Evolutionary conservation across 2,888 invertebrate genomes (phyloP), one percentile per base, ranked within the genome.

Genomic region (Frankliniella fusca): DNA sequence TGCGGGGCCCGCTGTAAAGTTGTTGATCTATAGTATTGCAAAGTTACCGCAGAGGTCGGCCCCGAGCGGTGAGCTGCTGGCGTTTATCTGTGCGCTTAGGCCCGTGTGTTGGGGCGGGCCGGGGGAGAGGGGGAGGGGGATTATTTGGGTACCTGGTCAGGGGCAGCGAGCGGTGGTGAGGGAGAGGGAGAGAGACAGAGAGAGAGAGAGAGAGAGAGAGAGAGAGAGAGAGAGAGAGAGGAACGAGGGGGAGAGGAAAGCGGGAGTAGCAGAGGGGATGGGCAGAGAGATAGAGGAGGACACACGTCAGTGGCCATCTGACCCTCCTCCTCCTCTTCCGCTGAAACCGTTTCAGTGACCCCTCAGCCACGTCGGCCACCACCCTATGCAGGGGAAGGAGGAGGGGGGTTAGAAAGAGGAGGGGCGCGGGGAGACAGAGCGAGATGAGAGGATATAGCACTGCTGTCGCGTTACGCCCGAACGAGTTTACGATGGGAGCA

Each of bases 401-500:
- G 38, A 38, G 38, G 38, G 38, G 38, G 5, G 38, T n/a, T n/a
- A 38, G 38, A 38, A 38, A 38, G 38, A 5, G 38, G 38, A 38
- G 38, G 38, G 38, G 38, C 38, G 38, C 38, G 8, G 54, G 8
- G 54, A 54, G 54, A 54, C 15, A 54, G 54, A 54, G 54, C 15
- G 54, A 54, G 15, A 54, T 38, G 54, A 54, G 54, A 10, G 54
- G 20, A 20, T 54, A 54, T 15, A 54, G 54, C 54, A 54, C 54
- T 0, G 54, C 20, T 20, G 15, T 15, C 54, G 70, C 70, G 70
- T 27, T 76, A 76, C 70, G 70, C 23, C 70, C 27, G 23, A 76
- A 76, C 70, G 70, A 76, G 70, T 76, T 76, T 76, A 76, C 70
- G 70, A 76, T 76, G 70, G 70, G 70, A 76, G 70, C 70, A 76